These are phyloP conservation scores for Cyprinodon brontotheroides DNA, from an alignment of 2,113 vertebrate genomes.

Conservation along the genomic window DNA sequence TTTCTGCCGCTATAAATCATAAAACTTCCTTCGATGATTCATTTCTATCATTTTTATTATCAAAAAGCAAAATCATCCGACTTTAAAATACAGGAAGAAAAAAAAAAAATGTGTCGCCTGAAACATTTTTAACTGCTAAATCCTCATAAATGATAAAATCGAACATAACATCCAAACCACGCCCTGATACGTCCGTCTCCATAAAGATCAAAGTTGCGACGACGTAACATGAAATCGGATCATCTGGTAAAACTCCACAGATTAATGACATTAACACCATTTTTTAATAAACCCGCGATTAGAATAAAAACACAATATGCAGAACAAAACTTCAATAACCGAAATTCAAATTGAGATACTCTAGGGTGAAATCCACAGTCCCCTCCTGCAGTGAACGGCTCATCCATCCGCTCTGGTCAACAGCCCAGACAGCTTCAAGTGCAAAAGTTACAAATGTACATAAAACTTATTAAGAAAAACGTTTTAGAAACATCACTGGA, in stretches of 20 bases:
- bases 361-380: background rate
- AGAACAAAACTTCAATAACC: conserved; percentile 8
- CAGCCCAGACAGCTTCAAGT: conserved; percentile 44
- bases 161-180: background rate
- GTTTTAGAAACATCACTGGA: conserved; percentile 51
- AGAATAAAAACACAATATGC: background rate
- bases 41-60: conserved; percentile 23
- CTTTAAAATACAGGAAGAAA: conserved; percentile 8
- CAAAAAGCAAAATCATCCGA: background rate
- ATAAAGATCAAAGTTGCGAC: background rate
- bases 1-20: background rate
- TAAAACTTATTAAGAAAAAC: conserved; percentile 34
- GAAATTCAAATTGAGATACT: background rate
- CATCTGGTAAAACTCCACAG: background rate
- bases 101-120: background rate
- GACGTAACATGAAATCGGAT: conserved; percentile 3
- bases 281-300: background rate
- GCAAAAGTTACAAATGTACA: conserved; percentile 67
- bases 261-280: background rate
- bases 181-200: background rate
- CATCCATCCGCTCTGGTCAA: background rate
- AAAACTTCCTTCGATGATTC: conserved; percentile 2
- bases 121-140: background rate
- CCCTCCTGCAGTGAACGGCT: conserved; percentile 21
- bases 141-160: conserved; percentile 11